A percentile compares a stretch with the other conserved stretches of the same genome.
Evolutionary conservation across 2,888 invertebrate genomes (phyloP).

Genomic region (Athalia rosae): DNA sequence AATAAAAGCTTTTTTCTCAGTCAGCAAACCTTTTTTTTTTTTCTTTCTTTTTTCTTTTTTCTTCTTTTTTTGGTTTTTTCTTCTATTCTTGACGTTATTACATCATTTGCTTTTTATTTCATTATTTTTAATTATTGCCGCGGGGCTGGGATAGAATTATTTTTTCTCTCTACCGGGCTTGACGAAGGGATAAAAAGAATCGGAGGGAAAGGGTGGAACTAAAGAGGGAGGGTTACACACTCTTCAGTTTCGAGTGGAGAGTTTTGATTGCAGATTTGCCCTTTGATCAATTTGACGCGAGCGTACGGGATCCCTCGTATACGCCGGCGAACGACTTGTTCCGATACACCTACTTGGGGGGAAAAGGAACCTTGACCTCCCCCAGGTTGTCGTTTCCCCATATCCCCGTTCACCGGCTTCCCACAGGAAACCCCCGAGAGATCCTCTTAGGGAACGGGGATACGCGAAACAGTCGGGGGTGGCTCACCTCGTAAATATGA

Average conservation of each 20-base stretch:
- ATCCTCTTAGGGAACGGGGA: background rate
- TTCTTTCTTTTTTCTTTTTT: no score
- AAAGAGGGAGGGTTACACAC: background rate
- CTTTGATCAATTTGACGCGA: slow-evolving; percentile 36
- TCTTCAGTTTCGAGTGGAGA: slow-evolving; percentile 17
- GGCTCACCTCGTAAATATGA: slow-evolving; percentile 23
- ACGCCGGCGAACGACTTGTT: background rate
- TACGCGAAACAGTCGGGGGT: slow-evolving; percentile 13
- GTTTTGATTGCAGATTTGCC: slow-evolving; percentile 32
- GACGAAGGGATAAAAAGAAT: background rate
- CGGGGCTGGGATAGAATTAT: slow-evolving; percentile 1
- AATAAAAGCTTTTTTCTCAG: no score
- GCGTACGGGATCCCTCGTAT: background rate
- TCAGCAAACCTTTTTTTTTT: no score
- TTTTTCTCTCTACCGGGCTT: background rate
- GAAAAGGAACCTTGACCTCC: slow-evolving; percentile 16
- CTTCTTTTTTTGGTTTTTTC: no score
- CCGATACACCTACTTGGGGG: background rate
- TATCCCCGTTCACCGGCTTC: background rate
- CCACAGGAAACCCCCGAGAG: background rate
- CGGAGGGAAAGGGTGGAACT: slow-evolving; percentile 8
- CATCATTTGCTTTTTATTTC: no score
- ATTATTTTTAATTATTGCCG: background rate
- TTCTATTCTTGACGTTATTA: no score
- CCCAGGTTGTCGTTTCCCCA: slow-evolving; percentile 19